These are phyloP conservation scores for Axinella damicornis DNA, from an alignment of 37 sponge, comb jelly and placozoan genomes.

Conservation along the genomic window DNA sequence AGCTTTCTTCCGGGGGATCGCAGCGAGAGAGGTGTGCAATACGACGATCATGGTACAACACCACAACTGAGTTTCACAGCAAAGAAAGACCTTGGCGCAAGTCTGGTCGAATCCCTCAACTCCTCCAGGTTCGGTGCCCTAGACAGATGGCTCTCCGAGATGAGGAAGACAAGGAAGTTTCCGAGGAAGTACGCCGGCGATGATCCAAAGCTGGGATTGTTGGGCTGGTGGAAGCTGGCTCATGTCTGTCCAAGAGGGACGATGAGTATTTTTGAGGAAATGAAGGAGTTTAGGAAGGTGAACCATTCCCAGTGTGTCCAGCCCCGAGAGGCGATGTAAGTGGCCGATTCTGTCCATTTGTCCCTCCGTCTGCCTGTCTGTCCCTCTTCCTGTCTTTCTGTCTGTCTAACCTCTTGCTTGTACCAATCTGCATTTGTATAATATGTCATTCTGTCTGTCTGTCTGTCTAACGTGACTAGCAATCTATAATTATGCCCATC, in stretches of 20 bases:
- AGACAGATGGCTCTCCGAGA: slow-evolving; percentile 17
- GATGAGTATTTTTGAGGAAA: slow-evolving; percentile 59
- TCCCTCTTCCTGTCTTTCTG: no score
- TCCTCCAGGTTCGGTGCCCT: slow-evolving; percentile 56
- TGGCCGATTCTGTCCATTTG: no score
- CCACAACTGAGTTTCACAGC: no score
- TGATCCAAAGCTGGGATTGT: slow-evolving; percentile 69
- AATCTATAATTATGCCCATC: no score
- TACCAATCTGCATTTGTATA: no score
- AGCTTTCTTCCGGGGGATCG: no score
- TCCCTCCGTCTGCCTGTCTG: no score
- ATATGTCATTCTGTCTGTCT: no score
- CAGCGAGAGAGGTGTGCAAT: no score
- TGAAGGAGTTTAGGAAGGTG: slow-evolving; percentile 78
- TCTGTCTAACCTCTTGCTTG: no score
- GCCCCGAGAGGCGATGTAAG: slow-evolving; percentile 3
- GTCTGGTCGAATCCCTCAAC: slow-evolving; percentile 40
- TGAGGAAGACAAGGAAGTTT: slow-evolving; percentile 1
- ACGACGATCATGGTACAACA: no score
- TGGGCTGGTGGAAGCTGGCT: slow-evolving; percentile 53
- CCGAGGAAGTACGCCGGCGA: slow-evolving; percentile 34
- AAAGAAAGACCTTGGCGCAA: slow-evolving; percentile 19
- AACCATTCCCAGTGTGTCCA: slow-evolving; percentile 58
- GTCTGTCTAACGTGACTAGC: no score
- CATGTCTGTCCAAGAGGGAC: slow-evolving; percentile 33